A percentile compares a stretch with the other conserved stretches of the same genome.
Evolutionary conservation across 2,888 invertebrate species (phyloP).

Genomic region (Drosophila demipolita): DNA sequence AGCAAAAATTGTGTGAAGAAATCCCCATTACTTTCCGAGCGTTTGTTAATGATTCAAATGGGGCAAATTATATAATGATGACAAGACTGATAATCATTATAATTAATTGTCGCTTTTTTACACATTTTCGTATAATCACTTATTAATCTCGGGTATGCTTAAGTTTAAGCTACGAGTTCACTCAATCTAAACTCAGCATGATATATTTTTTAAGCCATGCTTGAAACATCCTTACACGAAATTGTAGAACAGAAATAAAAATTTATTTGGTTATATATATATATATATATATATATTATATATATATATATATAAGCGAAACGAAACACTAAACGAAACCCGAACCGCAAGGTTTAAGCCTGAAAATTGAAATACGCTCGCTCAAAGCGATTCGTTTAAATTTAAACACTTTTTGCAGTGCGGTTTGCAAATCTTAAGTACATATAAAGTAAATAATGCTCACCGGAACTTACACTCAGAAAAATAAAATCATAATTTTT

Average conservation of each 20-base stretch:
- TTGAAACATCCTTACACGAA: slow-evolving; percentile 37
- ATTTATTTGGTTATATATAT: neutral
- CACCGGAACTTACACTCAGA: slow-evolving; percentile 19
- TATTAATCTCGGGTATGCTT: neutral
- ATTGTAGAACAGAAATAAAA: neutral
- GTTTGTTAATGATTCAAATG: slow-evolving; percentile 25
- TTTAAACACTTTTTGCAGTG: slow-evolving; percentile 64
- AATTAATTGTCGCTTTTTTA: slow-evolving; percentile 6
- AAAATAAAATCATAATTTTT: neutral
- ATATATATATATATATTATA: neutral
- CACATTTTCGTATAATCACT: slow-evolving; percentile 17
- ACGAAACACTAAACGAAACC: neutral
- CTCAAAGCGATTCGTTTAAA: slow-evolving; percentile 36
- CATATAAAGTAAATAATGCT: slow-evolving; percentile 51
- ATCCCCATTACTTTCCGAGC: slow-evolving; percentile 5
- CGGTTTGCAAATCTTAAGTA: slow-evolving; percentile 34
- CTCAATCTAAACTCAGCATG: too few relatives aligned
- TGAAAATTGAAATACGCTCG: slow-evolving; percentile 51
- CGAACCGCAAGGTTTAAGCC: slow-evolving; percentile 30
- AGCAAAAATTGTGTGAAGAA: slow-evolving; percentile 23
- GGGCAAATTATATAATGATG: slow-evolving; percentile 24
- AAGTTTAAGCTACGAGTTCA: neutral
- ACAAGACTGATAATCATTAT: slow-evolving; percentile 19
- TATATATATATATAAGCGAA: neutral
- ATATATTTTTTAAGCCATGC: neutral